Evolutionary conservation across 2,797 vertebrate species (phyloP), one percentile per base, ranked within the genome.

Genomic region (Bryconaethiops microstoma): DNA sequence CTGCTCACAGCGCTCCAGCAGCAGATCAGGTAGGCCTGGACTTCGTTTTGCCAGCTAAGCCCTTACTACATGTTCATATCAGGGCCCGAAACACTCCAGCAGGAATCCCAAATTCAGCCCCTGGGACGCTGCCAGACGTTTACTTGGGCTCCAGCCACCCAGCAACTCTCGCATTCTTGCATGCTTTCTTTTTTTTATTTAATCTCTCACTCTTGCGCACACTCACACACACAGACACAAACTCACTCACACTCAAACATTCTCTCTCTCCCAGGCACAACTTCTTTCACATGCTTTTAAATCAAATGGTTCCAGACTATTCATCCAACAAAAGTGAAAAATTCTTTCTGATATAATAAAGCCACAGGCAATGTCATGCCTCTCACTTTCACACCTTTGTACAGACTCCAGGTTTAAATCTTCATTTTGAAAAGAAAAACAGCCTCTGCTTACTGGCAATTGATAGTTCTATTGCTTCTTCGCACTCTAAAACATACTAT

Each of bases 21-120:
- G 79, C 81, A 83, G 67, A 87, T 86, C 67, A 82, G 78, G 81
- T 85, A 67, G 77, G 78, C 62, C 77, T 78, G 78, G 77, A 55
- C 68, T 65, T 77, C 23, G 7, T 50, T 85, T 81, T 68, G 25
- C 67, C n/a, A 60, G 60, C 60, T 83, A 82, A 83, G 57, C 70
- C 42, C 69, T 23, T 68, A 68, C 35, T 74, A 73, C 74, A 68
- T 77, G 57, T 68, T 74, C 64, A 83, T 73, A 80, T 79, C 77
- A 77, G 72, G 57, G 39, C 60, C 52, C 59, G 8, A 29, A 40
- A 73, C 54, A 14, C 59, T 70, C 57, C 52, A 50, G 57, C 52
- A 29, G 50, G 50, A 74, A 75, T 78, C 35, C 50, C 63, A 65
- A 62, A 76, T 72, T 62, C 35, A 62, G 50, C 48, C 40, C 65